Percentiles rank a stretch among this genome's conserved stretches.
phyloP scores from a whole-genome alignment of 1,140 invertebrate species.

The Cydia splendana region DNA sequence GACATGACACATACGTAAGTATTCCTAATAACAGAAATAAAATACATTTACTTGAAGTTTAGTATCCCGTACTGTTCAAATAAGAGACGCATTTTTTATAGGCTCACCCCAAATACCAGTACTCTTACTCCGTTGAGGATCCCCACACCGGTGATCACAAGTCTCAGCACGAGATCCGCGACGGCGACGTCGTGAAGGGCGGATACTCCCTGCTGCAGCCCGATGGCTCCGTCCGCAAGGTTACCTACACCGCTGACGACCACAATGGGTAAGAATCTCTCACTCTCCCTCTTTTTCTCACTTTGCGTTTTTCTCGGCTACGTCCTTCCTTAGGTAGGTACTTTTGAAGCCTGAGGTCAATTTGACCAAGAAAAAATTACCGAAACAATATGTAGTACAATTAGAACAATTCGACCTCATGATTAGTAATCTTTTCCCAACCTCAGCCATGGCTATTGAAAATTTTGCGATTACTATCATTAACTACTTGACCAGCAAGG shows the following conservation, averaged over 20 bases:
- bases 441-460: constrained; percentile 5
- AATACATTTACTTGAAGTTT: not conserved
- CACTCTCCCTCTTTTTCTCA: not conserved
- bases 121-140: constrained; percentile 77
- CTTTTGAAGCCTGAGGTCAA: not conserved
- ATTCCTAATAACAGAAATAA: constrained; percentile 4
- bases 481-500: constrained; percentile 28
- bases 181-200: constrained; percentile 82
- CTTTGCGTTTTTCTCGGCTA: not conserved
- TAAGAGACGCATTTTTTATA: constrained; percentile 45
- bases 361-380: not conserved
- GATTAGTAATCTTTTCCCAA: constrained; percentile 28
- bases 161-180: constrained; percentile 73
- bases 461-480: constrained; percentile 20
- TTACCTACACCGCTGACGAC: constrained; percentile 70
- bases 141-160: constrained; percentile 79
- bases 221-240: constrained; percentile 68
- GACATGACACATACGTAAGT: constrained; percentile 40
- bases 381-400: not conserved
- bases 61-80: not conserved
- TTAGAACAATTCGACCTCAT: constrained; percentile 12
- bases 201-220: constrained; percentile 80
- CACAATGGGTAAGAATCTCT: constrained; percentile 57
- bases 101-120: constrained; percentile 78
- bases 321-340: not conserved